phyloP scores from a whole-genome alignment of 2,797 vertebrate species.

The Ptychobarbus kaznakovi region DNA sequence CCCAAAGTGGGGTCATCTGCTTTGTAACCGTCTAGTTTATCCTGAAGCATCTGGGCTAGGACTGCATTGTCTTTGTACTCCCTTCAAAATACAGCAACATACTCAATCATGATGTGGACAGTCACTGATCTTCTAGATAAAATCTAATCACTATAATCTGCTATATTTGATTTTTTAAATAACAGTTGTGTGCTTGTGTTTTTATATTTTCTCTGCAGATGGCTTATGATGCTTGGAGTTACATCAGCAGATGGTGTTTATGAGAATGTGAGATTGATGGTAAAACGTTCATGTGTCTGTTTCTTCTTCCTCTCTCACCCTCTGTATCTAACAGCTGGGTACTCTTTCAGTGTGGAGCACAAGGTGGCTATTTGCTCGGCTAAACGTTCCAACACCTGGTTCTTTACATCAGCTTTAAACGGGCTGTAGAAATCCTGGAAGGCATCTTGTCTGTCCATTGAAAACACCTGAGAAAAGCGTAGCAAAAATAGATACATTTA shows the following conservation, averaged over 20 bases:
- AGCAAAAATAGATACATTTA: background rate
- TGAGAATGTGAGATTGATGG: background rate
- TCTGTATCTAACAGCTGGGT: constrained; percentile 93
- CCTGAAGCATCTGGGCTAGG: constrained; percentile 95
- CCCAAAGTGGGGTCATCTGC: constrained; percentile 96
- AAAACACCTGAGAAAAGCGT: constrained; percentile 70
- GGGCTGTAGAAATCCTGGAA: constrained; percentile 99
- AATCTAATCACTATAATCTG: background rate
- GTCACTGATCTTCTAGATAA: background rate
- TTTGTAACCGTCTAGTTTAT: constrained; percentile 96
- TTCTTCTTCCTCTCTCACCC: constrained; percentile 78
- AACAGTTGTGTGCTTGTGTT: background rate
- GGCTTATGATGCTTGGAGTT: background rate
- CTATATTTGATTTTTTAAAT: background rate
- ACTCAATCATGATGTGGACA: background rate
- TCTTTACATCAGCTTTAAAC: constrained; percentile 94
- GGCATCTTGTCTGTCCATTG: constrained; percentile 84
- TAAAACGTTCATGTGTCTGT: background rate
- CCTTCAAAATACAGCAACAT: constrained; percentile 39
- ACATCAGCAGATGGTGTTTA: constrained; percentile 21
- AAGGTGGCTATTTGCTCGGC: constrained; percentile 95
- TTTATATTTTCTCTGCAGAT: constrained; percentile 4
- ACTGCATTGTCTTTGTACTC: constrained; percentile 88
- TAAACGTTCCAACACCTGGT: constrained; percentile 91
- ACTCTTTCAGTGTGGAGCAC: constrained; percentile 95